Evolutionary conservation across 2,797 vertebrate genomes (phyloP), one percentile per base, ranked within the genome.

Genomic region (Sebastes iracundus): DNA sequence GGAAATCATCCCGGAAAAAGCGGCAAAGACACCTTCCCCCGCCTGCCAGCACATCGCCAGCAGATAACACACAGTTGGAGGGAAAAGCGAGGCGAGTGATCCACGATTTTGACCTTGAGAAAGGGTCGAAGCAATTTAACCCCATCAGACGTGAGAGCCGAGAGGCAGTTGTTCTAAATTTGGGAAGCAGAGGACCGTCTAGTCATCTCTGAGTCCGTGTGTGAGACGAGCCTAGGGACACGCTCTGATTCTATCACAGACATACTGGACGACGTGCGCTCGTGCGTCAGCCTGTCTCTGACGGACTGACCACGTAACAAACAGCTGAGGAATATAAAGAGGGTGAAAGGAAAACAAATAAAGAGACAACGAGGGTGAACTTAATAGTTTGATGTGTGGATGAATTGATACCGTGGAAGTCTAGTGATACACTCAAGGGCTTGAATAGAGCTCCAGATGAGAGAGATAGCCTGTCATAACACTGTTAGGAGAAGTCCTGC

Each of bases 161-260:
- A 67, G 81, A 91, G 88, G 87, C 87, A 87, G 82, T 56, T 67
- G 82, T 84, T 90, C 87, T 88, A 91, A 85, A 84, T 89, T 79
- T 88, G 84, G 83, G 71, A 82, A 71, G 56, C 72, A 52, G 65
- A 82, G 58, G 42, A 60, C 62, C 72, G 42, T 84, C 56, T 27
- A 71, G 86, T 75, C 67, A 33, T 84, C 77, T 79, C 49, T 49
- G 67, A 72, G 77, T 53, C 74, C 69, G 74, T 62, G 84, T 62
- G 87, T 65, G 80, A 80, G 58, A 84, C 46, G 16, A 83, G 88
- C 75, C 83, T 30, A 66, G 75, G 81, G 90, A 90, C 83, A 82
- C 7, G 75, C 75, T 86, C 87, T 25, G 77, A 92, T 87, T 85
- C 77, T 65, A 84, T 91, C 78, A 73, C 46, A 82, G 59, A 79